These are phyloP conservation scores for Ctenosaura bakeri DNA, from an alignment of 2,797 vertebrate species.

Conservation along the genomic window DNA sequence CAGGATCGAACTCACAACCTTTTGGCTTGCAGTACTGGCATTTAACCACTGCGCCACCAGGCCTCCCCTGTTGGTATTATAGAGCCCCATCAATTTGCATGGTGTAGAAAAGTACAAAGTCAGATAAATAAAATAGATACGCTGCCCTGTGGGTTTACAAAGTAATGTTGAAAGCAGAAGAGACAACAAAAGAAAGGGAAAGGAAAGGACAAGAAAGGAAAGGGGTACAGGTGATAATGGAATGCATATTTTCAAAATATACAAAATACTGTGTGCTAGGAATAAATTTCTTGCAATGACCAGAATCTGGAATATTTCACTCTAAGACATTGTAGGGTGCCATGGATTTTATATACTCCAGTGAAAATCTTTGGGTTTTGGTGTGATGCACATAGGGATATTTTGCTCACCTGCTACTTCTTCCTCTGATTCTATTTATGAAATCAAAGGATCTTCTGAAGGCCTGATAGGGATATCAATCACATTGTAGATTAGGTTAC, in stretches of 20 bases:
- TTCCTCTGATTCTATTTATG: slow-evolving; percentile 60
- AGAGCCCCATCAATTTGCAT: not conserved
- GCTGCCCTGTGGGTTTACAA: not conserved
- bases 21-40: too few relatives aligned
- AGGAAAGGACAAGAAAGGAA: not conserved
- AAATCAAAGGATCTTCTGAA: slow-evolving; percentile 70
- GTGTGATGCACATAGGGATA: slow-evolving; percentile 43
- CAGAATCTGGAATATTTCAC: slow-evolving; percentile 7
- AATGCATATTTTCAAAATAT: not conserved
- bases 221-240: not conserved
- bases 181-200: not conserved
- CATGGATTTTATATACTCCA: slow-evolving; percentile 25
- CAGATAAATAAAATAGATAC: not conserved
- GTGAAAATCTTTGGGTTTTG: slow-evolving; percentile 35
- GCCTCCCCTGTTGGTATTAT: too few relatives aligned
- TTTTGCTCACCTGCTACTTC: slow-evolving; percentile 51
- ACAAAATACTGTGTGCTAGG: not conserved
- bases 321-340: slow-evolving; percentile 36
- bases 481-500: slow-evolving; percentile 79
- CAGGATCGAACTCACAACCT: too few relatives aligned
- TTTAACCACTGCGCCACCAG: too few relatives aligned
- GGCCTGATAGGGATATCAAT: slow-evolving; percentile 73
- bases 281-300: slow-evolving; percentile 13
- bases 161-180: not conserved
- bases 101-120: not conserved